Conservation (phyloP, 2,113 vertebrate genomes). For the Platycercus adscitus region DNA sequence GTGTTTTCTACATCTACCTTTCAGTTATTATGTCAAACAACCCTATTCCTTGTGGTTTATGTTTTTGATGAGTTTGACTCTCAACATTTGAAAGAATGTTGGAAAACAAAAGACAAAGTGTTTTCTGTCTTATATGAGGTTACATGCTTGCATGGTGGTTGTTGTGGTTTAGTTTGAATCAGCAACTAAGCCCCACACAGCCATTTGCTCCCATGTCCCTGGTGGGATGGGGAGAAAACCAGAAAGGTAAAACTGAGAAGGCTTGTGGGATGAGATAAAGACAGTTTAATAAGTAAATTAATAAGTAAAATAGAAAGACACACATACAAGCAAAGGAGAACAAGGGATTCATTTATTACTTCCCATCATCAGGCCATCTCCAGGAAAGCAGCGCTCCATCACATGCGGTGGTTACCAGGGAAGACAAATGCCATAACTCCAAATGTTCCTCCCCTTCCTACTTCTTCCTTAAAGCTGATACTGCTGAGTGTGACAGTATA, state of each 20-base stretch:
- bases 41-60: background rate
- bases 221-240: background rate
- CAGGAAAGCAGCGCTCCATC: background rate
- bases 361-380: background rate
- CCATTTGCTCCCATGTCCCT: background rate
- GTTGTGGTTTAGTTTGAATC: background rate
- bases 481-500: rapidly evolving
- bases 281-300: background rate
- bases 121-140: background rate
- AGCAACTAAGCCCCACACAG: background rate
- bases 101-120: background rate
- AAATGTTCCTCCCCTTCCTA: background rate
- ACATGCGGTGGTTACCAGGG: rapidly evolving
- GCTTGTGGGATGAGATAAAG: background rate
- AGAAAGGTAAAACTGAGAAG: background rate
- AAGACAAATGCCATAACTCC: background rate
- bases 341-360: background rate
- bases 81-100: background rate
- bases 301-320: background rate
- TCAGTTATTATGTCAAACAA: background rate
- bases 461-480: background rate
- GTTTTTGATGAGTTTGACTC: background rate
- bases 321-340: background rate
- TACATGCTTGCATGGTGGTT: background rate
- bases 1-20: background rate